Conservation (phyloP, 2,797 vertebrate genomes). For the Gallirallus australis region DNA sequence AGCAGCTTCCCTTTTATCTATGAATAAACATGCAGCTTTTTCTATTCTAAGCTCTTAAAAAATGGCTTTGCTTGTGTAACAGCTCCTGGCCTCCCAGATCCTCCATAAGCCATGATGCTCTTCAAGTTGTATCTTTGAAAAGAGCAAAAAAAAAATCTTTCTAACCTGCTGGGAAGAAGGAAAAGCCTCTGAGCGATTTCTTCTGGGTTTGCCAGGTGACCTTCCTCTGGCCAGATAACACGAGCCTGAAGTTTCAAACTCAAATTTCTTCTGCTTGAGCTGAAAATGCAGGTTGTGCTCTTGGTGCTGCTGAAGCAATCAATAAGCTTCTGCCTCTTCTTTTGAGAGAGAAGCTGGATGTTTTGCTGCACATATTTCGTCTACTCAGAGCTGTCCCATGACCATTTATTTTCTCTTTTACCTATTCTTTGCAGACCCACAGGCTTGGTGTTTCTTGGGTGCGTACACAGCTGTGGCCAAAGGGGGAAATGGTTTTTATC, state of each 20-base stretch:
- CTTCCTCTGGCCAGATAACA: not conserved
- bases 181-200: not conserved
- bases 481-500: not conserved
- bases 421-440: not conserved
- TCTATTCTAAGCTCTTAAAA: conserved; percentile 43
- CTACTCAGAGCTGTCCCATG: not conserved
- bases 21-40: conserved; percentile 54
- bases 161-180: conserved; percentile 23
- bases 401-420: not conserved
- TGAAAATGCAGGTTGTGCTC: not conserved
- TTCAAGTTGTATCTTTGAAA: not conserved
- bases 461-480: not conserved
- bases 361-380: not conserved
- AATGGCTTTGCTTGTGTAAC: conserved; percentile 26
- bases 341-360: not conserved
- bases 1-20: conserved; percentile 31
- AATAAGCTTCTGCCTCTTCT: not conserved
- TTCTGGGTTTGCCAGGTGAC: not conserved
- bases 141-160: not conserved
- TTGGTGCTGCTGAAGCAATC: not conserved
- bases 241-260: not conserved
- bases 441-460: not conserved
- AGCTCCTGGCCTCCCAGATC: conserved; percentile 15
- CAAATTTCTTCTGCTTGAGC: not conserved
- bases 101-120: not conserved